A percentile compares a stretch with the other conserved stretches of the same genome.
Evolutionary conservation across 2,888 invertebrate species (phyloP).

Genomic region (Cephus runcator): DNA sequence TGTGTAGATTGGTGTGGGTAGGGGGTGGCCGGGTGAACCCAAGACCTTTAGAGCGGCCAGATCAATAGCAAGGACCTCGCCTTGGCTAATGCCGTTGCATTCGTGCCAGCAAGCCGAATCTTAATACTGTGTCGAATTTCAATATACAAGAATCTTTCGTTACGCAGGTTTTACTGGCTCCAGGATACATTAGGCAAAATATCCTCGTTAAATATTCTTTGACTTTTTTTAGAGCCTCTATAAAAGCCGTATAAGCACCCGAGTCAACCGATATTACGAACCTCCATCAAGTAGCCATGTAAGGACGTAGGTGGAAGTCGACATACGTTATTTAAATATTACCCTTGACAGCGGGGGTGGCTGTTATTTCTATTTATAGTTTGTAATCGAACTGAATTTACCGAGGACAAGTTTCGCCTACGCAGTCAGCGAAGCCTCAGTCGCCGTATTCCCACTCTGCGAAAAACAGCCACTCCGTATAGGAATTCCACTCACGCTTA

Average conservation of each 20-base stretch:
- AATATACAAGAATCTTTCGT: too few relatives aligned
- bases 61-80: conserved; percentile 45
- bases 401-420: not conserved
- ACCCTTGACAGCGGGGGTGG: not conserved
- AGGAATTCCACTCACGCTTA: too few relatives aligned
- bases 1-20: not conserved
- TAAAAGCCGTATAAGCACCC: not conserved
- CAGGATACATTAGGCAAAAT: too few relatives aligned
- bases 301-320: too few relatives aligned
- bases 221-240: not conserved
- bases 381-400: conserved; percentile 1
- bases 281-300: too few relatives aligned
- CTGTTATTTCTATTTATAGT: not conserved
- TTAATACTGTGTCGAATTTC: too few relatives aligned
- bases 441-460: not conserved
- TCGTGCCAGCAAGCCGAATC: not conserved
- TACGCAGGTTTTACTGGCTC: too few relatives aligned
- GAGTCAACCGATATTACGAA: too few relatives aligned
- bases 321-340: conserved; percentile 1
- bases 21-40: conserved; percentile 45
- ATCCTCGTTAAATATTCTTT: too few relatives aligned
- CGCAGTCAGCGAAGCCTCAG: not conserved
- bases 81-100: conserved; percentile 23
- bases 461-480: not conserved
- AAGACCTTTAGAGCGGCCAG: conserved; percentile 43